Evolutionary conservation across 1,140 invertebrate genomes (phyloP).

Genomic region (Drosophila murphyi): DNA sequence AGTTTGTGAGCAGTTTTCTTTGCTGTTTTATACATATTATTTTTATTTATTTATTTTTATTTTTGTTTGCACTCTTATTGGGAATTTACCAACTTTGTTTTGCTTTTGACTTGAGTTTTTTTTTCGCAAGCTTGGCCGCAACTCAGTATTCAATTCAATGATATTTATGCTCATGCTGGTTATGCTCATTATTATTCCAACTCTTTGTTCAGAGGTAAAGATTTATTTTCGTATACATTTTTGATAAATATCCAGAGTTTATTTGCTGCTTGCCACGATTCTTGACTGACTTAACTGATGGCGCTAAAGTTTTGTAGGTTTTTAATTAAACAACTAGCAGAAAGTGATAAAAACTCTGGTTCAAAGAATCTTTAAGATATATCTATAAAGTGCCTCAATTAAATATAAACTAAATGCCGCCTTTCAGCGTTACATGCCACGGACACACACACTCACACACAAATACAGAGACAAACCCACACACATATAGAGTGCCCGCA

Average conservation of each 20-base stretch:
- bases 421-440: constrained; percentile 67
- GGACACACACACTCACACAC: constrained; percentile 42
- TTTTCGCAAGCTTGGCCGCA: constrained; percentile 49
- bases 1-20: constrained; percentile 40
- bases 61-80: background rate
- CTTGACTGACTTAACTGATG: constrained; percentile 26
- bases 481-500: constrained; percentile 54
- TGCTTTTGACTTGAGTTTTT: constrained; percentile 60
- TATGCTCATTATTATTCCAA: constrained; percentile 41
- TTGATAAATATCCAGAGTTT: constrained; percentile 65
- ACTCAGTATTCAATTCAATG: constrained; percentile 78
- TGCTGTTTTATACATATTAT: background rate
- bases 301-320: constrained; percentile 32
- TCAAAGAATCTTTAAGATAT: constrained; percentile 63
- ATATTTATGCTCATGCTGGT: constrained; percentile 69
- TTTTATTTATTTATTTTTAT: constrained; percentile 14
- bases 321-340: constrained; percentile 60
- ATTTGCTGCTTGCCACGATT: constrained; percentile 51
- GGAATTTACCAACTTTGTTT: constrained; percentile 48
- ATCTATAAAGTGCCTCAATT: constrained; percentile 77
- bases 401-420: constrained; percentile 77
- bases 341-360: constrained; percentile 17
- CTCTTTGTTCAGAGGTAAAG: constrained; percentile 51
- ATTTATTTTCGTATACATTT: constrained; percentile 68
- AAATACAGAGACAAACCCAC: constrained; percentile 20